Evolutionary conservation across 2,113 vertebrate genomes (phyloP).

Genomic region (Anguilla rostrata): DNA sequence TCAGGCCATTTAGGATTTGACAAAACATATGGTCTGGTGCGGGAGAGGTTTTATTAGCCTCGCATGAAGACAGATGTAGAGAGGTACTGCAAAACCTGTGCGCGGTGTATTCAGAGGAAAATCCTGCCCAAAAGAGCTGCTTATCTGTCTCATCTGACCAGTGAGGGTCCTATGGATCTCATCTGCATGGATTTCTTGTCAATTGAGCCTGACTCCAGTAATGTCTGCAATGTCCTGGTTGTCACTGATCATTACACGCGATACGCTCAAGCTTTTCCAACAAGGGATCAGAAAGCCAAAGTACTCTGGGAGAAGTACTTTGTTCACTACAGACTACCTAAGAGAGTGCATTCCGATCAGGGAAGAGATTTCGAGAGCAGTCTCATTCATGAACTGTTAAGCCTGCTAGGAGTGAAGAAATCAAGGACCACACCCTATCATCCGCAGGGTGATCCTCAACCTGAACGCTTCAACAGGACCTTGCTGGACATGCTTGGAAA

Average conservation of each 20-base stretch:
- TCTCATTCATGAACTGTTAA: too few relatives aligned
- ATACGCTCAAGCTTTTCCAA: neutral
- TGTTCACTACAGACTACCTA: too few relatives aligned
- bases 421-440: too few relatives aligned
- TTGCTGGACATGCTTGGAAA: too few relatives aligned
- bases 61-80: constrained; percentile 17
- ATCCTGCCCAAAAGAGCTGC: constrained; percentile 11
- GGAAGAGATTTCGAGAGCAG: too few relatives aligned
- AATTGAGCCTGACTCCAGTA: constrained; percentile 17
- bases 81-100: constrained; percentile 22
- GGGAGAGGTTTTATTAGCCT: constrained; percentile 27
- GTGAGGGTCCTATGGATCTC: constrained; percentile 14
- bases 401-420: too few relatives aligned
- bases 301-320: too few relatives aligned
- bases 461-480: too few relatives aligned
- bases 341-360: too few relatives aligned
- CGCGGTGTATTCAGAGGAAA: constrained; percentile 8
- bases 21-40: constrained; percentile 12
- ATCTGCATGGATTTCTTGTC: neutral
- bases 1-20: too few relatives aligned
- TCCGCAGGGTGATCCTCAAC: too few relatives aligned
- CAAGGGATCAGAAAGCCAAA: neutral
- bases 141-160: constrained; percentile 16
- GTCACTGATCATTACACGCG: neutral
- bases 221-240: neutral